Conservation (phyloP, 2,113 vertebrate genomes). For the Formicarius rufipectus region DNA sequence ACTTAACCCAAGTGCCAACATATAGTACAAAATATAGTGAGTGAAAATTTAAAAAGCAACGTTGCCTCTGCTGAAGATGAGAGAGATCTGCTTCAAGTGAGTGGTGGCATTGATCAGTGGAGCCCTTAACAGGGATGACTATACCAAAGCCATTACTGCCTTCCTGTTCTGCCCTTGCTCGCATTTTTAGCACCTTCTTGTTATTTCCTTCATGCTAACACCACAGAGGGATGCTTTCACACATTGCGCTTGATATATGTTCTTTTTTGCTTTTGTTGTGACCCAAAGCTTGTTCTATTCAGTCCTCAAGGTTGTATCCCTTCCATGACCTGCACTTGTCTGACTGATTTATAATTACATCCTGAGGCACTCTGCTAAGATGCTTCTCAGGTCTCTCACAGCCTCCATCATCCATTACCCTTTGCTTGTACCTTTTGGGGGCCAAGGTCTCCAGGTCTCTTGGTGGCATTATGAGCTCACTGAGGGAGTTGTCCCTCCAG, state of each 20-base stretch:
- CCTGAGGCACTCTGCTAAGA: not conserved
- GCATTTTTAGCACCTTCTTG: not conserved
- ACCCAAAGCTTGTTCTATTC: not conserved
- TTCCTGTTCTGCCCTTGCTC: not conserved
- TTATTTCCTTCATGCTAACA: not conserved
- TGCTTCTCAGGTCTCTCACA: not conserved
- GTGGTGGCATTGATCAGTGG: not conserved
- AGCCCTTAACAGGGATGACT: not conserved
- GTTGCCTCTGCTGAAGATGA: not conserved
- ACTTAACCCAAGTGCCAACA: not conserved
- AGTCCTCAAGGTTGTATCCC: not conserved
- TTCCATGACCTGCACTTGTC: not conserved
- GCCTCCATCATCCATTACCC: not conserved
- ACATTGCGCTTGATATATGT: rapidly evolving
- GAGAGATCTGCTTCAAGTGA: not conserved
- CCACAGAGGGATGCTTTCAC: not conserved
- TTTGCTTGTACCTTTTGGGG: not conserved
- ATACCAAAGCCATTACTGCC: not conserved
- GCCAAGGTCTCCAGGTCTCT: not conserved
- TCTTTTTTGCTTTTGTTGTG: not conserved
- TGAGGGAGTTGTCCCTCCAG: not conserved
- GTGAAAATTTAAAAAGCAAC: not conserved
- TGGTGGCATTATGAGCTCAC: not conserved
- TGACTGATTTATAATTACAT: not conserved
- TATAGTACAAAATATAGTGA: not conserved